phyloP scores from a whole-genome alignment of 2,888 invertebrate species.

The Fragum fragum region DNA sequence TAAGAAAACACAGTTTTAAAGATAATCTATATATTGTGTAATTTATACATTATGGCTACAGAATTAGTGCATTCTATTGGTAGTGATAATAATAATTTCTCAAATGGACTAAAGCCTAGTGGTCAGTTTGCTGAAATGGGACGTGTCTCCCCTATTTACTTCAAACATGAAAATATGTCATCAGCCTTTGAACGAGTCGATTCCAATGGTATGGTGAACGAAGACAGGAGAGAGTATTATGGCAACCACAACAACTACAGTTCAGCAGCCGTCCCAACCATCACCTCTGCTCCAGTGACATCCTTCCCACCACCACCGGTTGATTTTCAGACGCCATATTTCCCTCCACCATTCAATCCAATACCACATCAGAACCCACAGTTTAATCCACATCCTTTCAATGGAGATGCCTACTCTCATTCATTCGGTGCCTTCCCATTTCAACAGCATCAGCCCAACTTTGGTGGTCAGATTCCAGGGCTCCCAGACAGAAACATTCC shows the following conservation, averaged over 20 bases:
- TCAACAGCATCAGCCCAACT: slow-evolving; percentile 36
- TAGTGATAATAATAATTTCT: slow-evolving; percentile 34
- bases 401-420: slow-evolving; percentile 45
- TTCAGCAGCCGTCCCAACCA: slow-evolving; percentile 30
- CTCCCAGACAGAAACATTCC: slow-evolving; percentile 40
- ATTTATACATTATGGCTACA: slow-evolving; percentile 3
- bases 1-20: neutral
- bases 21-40: neutral
- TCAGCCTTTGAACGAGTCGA: slow-evolving; percentile 65
- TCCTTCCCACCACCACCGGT: slow-evolving; percentile 55
- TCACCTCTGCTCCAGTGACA: slow-evolving; percentile 36
- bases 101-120: slow-evolving; percentile 26
- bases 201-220: slow-evolving; percentile 34
- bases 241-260: slow-evolving; percentile 40
- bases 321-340: slow-evolving; percentile 69
- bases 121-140: slow-evolving; percentile 53
- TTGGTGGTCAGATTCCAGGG: slow-evolving; percentile 48
- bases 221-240: slow-evolving; percentile 48
- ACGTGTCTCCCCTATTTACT: slow-evolving; percentile 45
- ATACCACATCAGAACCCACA: slow-evolving; percentile 64
- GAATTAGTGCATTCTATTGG: slow-evolving; percentile 24
- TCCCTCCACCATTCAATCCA: slow-evolving; percentile 69
- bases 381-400: slow-evolving; percentile 54
- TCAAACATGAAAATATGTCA: slow-evolving; percentile 49
- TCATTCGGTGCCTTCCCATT: slow-evolving; percentile 31